Evolutionary conservation across 92 coral and sea anemone species (phyloP), one percentile per base, ranked within the genome.

Genomic region (Umimayanthus chanpuru): DNA sequence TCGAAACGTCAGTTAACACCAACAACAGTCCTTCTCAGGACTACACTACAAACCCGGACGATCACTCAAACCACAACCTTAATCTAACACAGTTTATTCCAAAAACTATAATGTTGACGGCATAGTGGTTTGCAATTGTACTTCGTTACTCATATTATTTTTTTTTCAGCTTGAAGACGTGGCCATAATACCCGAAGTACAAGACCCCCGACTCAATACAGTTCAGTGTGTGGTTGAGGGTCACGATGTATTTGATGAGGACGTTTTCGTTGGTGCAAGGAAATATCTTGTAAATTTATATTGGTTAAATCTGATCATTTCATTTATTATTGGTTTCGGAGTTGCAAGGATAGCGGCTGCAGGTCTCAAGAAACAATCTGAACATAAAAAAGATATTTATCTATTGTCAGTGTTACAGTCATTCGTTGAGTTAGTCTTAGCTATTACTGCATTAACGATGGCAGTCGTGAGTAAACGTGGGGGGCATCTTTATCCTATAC

Each of bases 181-280:
- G 30, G 64, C 65, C 23, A 50, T 79, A 5, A 79, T n/a, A 44
- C 38, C 67, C 15, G 8, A 28, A n/a, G 11, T 12, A 15, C 82
- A 79, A 50, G 82, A 79, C 30, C 82, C 82, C 10, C 64, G 82
- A 55, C 56, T 79, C 3, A 79, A 79, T 5, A 79, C 82, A 0
- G 82, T 79, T 11, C 23, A 79, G 82, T 79, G 82, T 79, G 67
- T 79, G 12, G 82, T 79, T 12, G 64, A 47, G 28, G 82, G 39
- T 12, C 82, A 79, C 16, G 39, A 79, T 20, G 23, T 28, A 26
- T 79, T 79, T 26, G 32, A 79, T 73, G 77, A 26, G 9, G 77
- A 73, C 44, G 40, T 12, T 11, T 23, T 67, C 3, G 28, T 9
- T 67, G 30, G 73, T 67, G 30, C 10, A 67, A 23, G 26, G 26